Evolutionary conservation across 2,797 vertebrate species (phyloP), one percentile per base, ranked within the genome.

Genomic region (Ataeniobius toweri): DNA sequence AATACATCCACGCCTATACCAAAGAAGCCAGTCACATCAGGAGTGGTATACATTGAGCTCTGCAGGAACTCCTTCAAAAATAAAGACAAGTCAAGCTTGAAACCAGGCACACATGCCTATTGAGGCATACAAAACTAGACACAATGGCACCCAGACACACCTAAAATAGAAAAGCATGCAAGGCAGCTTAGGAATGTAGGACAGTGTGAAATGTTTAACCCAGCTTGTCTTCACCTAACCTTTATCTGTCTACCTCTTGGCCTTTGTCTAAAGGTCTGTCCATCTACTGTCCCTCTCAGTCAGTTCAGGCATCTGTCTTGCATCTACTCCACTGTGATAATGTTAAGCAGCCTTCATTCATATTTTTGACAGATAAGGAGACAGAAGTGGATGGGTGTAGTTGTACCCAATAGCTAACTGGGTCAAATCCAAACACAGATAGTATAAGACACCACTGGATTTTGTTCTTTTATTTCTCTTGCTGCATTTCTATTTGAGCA

Each of bases 121-220:
- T 76, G 79, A 77, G 58, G 76, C 58, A 80, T 16, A 74, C 77
- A 26, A 78, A 36, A 56, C 31, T 1, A 3, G 22, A 78, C 41
- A 68, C 13, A 70, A 75, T 73, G 74, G 80, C 83, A 86, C 85
- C 84, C 81, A 88, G 81, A 82, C 70, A 73, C 63, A 71, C 39
- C 83, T 88, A 78, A 82, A 85, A 81, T 84, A 89, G 85, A 88
- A 83, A 86, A 83, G 80, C 73, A 83, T 7, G 74, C 58, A 6
- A 53, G 85, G 79, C 87, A 89, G 80, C 56, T 84, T 8, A 50
- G 73, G 80, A 89, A 85, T 88, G 77, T 63, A 13, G 71, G 70
- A 28, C 73, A 58, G 51, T 36, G 73, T 74, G 79, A 69, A 79
- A 51, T 18, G 28, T 77, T 86, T 63, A 75, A 84, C 79, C 72